These are phyloP conservation scores for Perca fluviatilis DNA, from an alignment of 2,113 vertebrate genomes.

Conservation along the genomic window DNA sequence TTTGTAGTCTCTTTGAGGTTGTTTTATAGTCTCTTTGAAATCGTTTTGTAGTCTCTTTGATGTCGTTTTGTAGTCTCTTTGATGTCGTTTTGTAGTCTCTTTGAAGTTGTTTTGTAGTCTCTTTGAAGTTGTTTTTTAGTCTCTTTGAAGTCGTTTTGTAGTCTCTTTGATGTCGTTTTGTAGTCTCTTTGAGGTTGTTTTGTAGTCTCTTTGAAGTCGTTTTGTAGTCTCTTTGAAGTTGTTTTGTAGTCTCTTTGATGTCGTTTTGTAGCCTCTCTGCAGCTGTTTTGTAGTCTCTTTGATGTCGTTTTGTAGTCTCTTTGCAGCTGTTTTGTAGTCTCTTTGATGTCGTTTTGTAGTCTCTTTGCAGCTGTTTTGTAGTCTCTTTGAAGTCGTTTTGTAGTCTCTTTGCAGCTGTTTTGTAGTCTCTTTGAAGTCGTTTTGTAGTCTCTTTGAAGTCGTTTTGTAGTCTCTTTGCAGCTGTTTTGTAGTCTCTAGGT, in stretches of 20 bases:
- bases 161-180: background rate
- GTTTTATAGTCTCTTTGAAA: no score
- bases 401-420: background rate
- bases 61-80: background rate
- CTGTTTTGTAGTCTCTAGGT: background rate
- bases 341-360: background rate
- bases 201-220: background rate
- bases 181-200: background rate
- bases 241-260: background rate
- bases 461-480: background rate
- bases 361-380: background rate
- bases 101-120: no score
- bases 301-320: background rate
- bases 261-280: background rate
- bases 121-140: background rate
- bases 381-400: background rate
- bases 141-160: background rate
- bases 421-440: background rate
- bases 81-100: background rate
- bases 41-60: background rate
- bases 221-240: background rate
- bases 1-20: no score
- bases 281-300: background rate
- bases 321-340: background rate
- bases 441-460: background rate